Percentiles rank a stretch among this genome's conserved stretches.
Conservation (phyloP, 2,797 vertebrate genomes). For the Tiaroga cobitis region DNA sequence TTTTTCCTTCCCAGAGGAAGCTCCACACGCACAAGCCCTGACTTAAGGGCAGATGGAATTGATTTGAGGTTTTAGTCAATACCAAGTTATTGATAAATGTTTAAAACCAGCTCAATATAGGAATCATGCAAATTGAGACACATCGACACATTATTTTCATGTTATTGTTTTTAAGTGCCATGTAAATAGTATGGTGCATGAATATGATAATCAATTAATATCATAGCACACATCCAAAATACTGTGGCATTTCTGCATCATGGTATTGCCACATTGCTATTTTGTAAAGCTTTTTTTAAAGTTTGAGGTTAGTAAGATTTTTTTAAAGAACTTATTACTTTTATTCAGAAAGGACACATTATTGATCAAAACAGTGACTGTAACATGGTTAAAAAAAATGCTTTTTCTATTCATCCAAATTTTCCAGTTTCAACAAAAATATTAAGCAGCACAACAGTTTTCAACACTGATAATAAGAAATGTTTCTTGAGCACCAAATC, state of each 20-base stretch:
- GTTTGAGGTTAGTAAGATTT: too few species aligned
- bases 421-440: neutral
- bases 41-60: constrained; percentile 35
- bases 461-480: neutral
- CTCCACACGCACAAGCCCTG: neutral
- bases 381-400: neutral
- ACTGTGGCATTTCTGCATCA: neutral
- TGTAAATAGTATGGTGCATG: neutral
- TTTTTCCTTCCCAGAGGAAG: neutral
- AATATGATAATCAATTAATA: neutral
- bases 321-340: neutral
- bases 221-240: neutral
- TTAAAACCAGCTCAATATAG: neutral
- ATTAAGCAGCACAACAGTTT: neutral
- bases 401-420: neutral
- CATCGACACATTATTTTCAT: neutral
- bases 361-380: neutral
- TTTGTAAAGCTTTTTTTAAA: neutral
- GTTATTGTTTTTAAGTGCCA: neutral
- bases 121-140: neutral
- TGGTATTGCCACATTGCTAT: neutral
- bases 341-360: neutral
- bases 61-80: constrained; percentile 34
- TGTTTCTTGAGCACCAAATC: neutral
- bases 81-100: constrained; percentile 32